Conservation (phyloP, 1,140 invertebrate species). For the Halesus radiatus region DNA sequence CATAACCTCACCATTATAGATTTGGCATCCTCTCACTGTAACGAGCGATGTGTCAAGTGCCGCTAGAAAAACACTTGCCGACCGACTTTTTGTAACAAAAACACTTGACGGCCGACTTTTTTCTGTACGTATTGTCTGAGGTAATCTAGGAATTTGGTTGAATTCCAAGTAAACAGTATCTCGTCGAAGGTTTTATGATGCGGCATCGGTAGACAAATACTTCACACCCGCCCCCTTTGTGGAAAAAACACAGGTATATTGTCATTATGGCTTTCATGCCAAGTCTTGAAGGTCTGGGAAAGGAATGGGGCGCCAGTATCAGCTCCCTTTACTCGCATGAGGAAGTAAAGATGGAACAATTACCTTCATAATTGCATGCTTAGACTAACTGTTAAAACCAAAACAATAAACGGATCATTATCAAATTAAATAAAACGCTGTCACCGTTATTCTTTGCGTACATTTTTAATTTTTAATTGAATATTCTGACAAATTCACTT, state of each 20-base stretch:
- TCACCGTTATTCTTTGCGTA: no score
- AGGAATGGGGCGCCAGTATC: neutral
- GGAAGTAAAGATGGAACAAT: neutral
- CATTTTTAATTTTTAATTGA: no score
- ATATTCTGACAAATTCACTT: neutral
- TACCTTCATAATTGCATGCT: neutral
- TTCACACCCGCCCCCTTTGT: conserved; percentile 11
- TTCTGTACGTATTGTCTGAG: neutral
- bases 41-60: no score
- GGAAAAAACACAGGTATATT: neutral
- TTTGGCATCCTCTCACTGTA: no score
- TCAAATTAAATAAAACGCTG: no score
- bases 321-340: neutral
- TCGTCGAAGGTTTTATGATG: conserved; percentile 1
- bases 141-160: conserved; percentile 24
- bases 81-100: no score
- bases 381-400: neutral
- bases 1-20: no score
- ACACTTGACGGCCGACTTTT: neutral
- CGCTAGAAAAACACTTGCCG: no score
- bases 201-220: conserved; percentile 5
- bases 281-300: no score
- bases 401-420: no score
- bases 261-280: neutral
- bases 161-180: conserved; percentile 29